Evolutionary conservation across 2,888 invertebrate genomes (phyloP), one percentile per base, ranked within the genome.

Genomic region (Spilosoma lubricipeda): DNA sequence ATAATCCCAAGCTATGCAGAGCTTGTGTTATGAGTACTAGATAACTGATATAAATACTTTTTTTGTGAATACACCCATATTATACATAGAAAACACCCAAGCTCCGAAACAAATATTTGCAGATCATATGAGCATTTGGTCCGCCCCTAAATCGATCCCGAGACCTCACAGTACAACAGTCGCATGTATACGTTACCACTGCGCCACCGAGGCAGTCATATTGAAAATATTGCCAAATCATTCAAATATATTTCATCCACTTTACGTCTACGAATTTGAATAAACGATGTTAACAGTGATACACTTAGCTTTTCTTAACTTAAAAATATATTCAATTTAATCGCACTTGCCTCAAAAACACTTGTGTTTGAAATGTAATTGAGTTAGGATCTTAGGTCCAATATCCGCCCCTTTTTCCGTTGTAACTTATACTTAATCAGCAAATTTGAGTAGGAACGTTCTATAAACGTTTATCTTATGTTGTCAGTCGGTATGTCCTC

Each of bases 401-500:
- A 76, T 81, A 76, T 71, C 74, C 36, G 36, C 11, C 65, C 59
- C 63, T 68, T 72, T 79, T 63, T 66, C 30, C 70, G 72, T 80
- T 71, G 76, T 81, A 71, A 67, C 48, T 78, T 80, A n/a, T 70
- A 71, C 68, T 72, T 59, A 45, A 67, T 72, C 70, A 78, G 66
- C 72, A 67, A 66, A 77, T 79, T 73, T 69, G 70, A 73, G 71
- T 76, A 81, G 85, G 85, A 85, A 80, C 81, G 77, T 77, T 71
- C 76, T 77, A 70, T 74, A 80, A 80, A 81, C 83, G 82, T 77
- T 82, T 81, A 75, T 75, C 76, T 81, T 73, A 73, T 77, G 74
- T 79, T 80, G 70, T 68, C 79, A 70, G 71, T 72, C 73, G 78
- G 80, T 73, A 81, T 80, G 81, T 83, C 75, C 83, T 86, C 86